Conservation (phyloP, 2,113 vertebrate genomes). For the Nettapus auritus region DNA sequence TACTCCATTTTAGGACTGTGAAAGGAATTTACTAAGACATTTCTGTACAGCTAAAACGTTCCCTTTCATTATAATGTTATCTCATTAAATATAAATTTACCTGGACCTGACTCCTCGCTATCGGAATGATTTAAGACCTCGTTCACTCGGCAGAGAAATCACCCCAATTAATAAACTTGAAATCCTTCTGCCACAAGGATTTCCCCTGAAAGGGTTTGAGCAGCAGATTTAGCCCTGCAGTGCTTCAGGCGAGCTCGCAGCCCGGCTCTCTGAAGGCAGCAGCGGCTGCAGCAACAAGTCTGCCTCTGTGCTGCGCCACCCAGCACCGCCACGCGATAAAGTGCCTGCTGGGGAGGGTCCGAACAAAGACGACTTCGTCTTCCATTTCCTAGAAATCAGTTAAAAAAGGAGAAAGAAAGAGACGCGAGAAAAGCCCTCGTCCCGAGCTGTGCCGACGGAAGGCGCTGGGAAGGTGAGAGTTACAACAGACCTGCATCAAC, state of each 20-base stretch:
- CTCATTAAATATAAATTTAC: not conserved
- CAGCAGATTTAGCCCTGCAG: not conserved
- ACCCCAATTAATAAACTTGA: not conserved
- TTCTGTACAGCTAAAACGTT: not conserved
- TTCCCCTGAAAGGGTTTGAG: not conserved
- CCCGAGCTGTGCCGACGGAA: not conserved
- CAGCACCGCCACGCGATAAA: constrained; percentile 67
- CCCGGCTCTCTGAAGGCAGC: constrained; percentile 27
- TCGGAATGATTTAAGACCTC: not conserved
- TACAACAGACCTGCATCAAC: not conserved
- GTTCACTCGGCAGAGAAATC: not conserved
- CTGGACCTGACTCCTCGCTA: not conserved
- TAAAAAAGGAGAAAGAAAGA: not conserved
- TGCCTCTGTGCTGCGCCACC: constrained; percentile 55
- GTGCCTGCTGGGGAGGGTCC: constrained; percentile 35
- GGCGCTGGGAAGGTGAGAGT: not conserved
- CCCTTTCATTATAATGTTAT: rapidly evolving
- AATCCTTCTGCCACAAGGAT: not conserved
- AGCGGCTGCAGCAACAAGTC: constrained; percentile 47
- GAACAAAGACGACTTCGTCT: constrained; percentile 75
- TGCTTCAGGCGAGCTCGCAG: not conserved
- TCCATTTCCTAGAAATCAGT: constrained; percentile 74
- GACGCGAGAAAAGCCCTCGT: not conserved
- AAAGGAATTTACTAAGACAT: not conserved
- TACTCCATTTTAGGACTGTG: not conserved